Evolutionary conservation across 2,888 invertebrate genomes (phyloP).

Genomic region (Drosophila pseudotakahashii): DNA sequence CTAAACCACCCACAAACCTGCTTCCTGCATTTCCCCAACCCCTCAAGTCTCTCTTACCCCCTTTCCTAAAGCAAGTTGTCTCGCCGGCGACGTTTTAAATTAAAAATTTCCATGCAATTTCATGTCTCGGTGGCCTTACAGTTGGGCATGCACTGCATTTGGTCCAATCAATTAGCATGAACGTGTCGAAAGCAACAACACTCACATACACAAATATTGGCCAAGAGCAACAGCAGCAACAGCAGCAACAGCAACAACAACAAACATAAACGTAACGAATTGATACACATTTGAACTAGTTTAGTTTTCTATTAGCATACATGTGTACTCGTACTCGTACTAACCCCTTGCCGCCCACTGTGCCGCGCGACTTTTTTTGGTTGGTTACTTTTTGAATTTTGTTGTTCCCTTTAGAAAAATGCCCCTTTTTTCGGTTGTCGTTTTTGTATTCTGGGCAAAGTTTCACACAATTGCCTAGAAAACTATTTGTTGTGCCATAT

Average conservation of each 20-base stretch:
- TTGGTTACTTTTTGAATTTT: slow-evolving; percentile 5
- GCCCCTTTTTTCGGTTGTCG: slow-evolving; percentile 25
- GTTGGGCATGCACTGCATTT: slow-evolving; percentile 58
- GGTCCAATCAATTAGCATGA: slow-evolving; percentile 63
- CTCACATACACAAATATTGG: slow-evolving; percentile 21
- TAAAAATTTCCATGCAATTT: slow-evolving; percentile 66
- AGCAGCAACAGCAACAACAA: slow-evolving; percentile 33
- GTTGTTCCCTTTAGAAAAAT: neutral
- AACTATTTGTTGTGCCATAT: slow-evolving; percentile 13
- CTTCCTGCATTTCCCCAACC: slow-evolving; percentile 16
- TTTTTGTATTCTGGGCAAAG: slow-evolving; percentile 9
- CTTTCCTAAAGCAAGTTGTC: neutral
- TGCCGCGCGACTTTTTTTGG: slow-evolving; percentile 20
- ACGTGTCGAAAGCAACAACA: slow-evolving; percentile 44
- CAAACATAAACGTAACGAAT: slow-evolving; percentile 38
- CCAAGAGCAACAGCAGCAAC: slow-evolving; percentile 31
- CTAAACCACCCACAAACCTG: neutral
- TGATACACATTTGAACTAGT: slow-evolving; percentile 64
- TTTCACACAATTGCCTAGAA: slow-evolving; percentile 14
- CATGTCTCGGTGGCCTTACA: slow-evolving; percentile 57
- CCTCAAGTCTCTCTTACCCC: slow-evolving; percentile 1
- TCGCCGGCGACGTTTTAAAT: slow-evolving; percentile 47
- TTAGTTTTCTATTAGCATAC: slow-evolving; percentile 57
- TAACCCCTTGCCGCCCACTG: slow-evolving; percentile 75
- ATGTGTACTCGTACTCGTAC: slow-evolving; percentile 25